Conservation (phyloP, 2,888 invertebrate genomes). For the Muschampia plurimacula region DNA sequence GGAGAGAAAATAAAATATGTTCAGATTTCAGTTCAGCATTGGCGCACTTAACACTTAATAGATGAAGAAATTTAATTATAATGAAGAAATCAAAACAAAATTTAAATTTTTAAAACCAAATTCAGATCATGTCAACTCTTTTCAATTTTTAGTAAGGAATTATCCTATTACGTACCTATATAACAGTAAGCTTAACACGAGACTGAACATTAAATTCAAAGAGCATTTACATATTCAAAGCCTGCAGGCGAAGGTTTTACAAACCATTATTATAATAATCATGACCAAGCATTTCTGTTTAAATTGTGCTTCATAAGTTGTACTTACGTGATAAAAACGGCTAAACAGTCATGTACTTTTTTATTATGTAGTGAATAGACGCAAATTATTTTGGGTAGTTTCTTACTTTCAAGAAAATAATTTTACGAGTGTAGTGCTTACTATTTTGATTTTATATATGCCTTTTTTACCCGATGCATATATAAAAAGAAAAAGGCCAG, state of each 20-base stretch:
- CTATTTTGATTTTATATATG: too few species aligned
- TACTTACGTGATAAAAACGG: neutral
- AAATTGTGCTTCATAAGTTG: neutral
- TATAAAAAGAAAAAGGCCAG: too few species aligned
- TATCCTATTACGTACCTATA: neutral
- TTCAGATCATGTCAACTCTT: neutral
- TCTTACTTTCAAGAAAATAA: too few species aligned
- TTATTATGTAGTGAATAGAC: neutral
- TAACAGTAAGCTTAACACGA: neutral
- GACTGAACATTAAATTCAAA: conserved; percentile 16
- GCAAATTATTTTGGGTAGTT: too few species aligned
- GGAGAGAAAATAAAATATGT: too few species aligned
- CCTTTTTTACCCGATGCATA: too few species aligned
- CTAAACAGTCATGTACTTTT: neutral
- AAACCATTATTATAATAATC: conserved; percentile 18
- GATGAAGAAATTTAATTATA: too few species aligned
- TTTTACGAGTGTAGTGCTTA: too few species aligned
- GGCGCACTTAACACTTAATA: too few species aligned
- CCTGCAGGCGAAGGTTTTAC: conserved; percentile 22
- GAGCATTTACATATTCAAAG: conserved; percentile 24
- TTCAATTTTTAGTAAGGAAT: neutral
- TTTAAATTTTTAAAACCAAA: too few species aligned
- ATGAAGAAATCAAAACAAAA: too few species aligned
- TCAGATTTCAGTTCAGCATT: too few species aligned
- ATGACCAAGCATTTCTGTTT: conserved; percentile 15